phyloP scores from a whole-genome alignment of 2,797 vertebrate genomes.

The Neopelma chrysocephalum region DNA sequence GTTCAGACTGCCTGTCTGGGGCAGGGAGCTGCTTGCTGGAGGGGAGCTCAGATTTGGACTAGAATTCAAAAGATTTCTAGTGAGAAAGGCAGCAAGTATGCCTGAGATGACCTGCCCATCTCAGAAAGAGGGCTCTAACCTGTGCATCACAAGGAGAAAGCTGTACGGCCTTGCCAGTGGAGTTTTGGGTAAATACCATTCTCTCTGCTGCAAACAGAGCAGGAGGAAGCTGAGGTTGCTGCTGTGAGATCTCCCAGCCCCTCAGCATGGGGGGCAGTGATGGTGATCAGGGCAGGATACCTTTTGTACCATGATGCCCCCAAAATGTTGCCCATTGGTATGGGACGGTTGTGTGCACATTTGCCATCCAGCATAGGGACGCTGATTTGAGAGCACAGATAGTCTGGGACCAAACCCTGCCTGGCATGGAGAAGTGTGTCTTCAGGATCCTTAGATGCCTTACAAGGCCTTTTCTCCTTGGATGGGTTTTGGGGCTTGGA shows the following conservation, averaged over 20 bases:
- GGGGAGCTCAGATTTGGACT: background rate
- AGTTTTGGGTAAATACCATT: background rate
- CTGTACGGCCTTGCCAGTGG: background rate
- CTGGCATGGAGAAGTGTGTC: fast-evolving
- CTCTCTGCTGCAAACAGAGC: fast-evolving
- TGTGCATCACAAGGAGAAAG: background rate
- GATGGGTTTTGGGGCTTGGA: background rate
- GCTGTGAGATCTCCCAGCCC: background rate
- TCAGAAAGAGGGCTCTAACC: background rate
- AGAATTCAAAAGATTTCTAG: background rate
- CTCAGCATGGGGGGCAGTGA: background rate
- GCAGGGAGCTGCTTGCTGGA: background rate
- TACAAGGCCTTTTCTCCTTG: background rate
- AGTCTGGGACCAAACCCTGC: background rate
- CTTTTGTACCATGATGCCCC: background rate
- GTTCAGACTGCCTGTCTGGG: background rate
- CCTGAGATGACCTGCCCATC: background rate
- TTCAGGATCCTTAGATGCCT: background rate
- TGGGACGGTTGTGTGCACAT: fast-evolving
- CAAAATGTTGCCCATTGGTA: fast-evolving
- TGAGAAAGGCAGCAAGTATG: background rate
- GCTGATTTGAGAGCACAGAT: background rate
- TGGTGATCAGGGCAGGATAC: background rate
- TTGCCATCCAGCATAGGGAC: background rate
- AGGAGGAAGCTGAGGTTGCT: background rate